These are phyloP conservation scores for Meghimatium bilineatum DNA, from an alignment of 2,888 invertebrate species.

Conservation along the genomic window DNA sequence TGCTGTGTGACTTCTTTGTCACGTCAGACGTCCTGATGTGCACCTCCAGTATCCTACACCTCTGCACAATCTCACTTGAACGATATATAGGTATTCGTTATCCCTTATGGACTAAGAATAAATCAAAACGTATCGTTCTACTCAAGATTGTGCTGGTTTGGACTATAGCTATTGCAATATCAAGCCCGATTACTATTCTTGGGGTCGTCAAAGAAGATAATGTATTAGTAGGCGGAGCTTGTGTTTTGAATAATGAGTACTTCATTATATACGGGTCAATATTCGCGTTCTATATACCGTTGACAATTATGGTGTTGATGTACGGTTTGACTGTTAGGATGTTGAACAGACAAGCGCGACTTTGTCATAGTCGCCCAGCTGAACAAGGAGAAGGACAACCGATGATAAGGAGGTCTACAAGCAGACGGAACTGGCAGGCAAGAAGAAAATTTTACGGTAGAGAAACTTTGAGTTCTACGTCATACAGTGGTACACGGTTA, in stretches of 20 bases:
- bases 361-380: constrained; percentile 56
- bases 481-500: background rate
- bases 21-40: constrained; percentile 82
- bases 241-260: constrained; percentile 77
- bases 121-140: constrained; percentile 74
- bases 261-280: constrained; percentile 91
- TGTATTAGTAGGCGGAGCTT: constrained; percentile 81
- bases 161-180: constrained; percentile 85
- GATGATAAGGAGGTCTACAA: constrained; percentile 69
- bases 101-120: constrained; percentile 83
- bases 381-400: constrained; percentile 58
- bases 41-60: constrained; percentile 80
- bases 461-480: constrained; percentile 22
- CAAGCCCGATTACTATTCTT: constrained; percentile 78
- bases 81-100: constrained; percentile 92
- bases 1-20: constrained; percentile 78
- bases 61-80: constrained; percentile 80
- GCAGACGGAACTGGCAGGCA: constrained; percentile 55
- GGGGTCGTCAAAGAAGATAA: constrained; percentile 81
- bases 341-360: constrained; percentile 84
- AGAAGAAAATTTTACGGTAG: constrained; percentile 34
- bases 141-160: constrained; percentile 95
- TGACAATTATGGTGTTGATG: constrained; percentile 95
- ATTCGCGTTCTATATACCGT: constrained; percentile 95
- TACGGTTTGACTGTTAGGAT: constrained; percentile 93